Percentiles rank a stretch among this genome's conserved stretches.
phyloP scores from a whole-genome alignment of 2,888 invertebrate species.

The Aelia acuminata region DNA sequence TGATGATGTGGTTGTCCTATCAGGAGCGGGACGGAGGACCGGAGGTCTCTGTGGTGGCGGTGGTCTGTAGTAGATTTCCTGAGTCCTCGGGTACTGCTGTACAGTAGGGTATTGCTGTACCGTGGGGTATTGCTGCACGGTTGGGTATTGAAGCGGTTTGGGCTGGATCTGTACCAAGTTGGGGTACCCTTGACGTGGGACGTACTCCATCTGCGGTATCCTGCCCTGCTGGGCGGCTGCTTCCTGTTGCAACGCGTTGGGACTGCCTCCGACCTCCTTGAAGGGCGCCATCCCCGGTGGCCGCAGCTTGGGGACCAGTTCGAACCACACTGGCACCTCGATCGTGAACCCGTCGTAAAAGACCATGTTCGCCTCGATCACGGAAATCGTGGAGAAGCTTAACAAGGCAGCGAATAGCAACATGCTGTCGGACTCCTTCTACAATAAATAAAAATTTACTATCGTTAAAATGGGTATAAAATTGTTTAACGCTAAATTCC shows the following conservation, averaged over 20 bases:
- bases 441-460: background rate
- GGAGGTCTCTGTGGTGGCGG: background rate
- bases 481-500: too few species aligned
- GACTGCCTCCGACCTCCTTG: background rate
- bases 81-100: background rate
- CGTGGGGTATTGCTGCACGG: background rate
- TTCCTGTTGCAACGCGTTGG: background rate
- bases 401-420: background rate
- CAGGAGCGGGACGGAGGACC: too few species aligned
- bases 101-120: background rate
- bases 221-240: background rate
- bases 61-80: background rate
- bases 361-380: background rate
- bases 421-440: background rate
- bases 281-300: background rate
- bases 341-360: background rate
- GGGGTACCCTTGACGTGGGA: background rate
- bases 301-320: background rate
- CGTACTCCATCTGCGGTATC: background rate
- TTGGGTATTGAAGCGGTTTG: background rate
- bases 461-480: too few species aligned
- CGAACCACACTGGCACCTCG: slow-evolving; percentile 21
- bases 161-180: background rate
- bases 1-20: too few species aligned
- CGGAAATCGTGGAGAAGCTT: background rate